Conservation (phyloP, 2,113 vertebrate genomes). For the Oreocharis arfaki region DNA sequence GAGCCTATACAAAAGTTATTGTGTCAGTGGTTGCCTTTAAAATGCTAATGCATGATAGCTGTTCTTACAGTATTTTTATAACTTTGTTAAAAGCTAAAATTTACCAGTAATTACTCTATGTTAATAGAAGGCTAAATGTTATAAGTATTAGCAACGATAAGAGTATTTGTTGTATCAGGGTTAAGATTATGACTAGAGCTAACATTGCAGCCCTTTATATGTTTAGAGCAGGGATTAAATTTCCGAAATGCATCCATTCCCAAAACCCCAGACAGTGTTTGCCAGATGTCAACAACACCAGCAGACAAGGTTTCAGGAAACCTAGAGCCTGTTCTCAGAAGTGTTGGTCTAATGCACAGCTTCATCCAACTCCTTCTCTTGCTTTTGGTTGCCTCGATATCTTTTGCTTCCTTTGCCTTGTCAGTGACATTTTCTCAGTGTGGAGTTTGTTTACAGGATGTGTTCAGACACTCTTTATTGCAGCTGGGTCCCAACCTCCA, state of each 20-base stretch:
- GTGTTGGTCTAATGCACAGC: not conserved
- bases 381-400: not conserved
- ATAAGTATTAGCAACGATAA: not conserved
- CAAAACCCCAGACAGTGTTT: not conserved
- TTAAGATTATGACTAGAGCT: not conserved
- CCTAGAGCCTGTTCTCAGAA: not conserved
- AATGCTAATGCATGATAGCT: not conserved
- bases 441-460: not conserved
- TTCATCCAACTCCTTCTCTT: not conserved
- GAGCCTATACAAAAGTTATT: not conserved
- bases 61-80: not conserved
- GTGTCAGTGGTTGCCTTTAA: not conserved
- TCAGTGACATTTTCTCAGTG: not conserved
- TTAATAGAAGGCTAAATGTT: not conserved
- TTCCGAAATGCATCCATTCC: not conserved
- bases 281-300: not conserved
- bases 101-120: not conserved
- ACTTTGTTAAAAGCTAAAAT: not conserved
- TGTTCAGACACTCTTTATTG: not conserved
- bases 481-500: not conserved
- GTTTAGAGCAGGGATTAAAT: not conserved
- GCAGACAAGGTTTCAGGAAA: not conserved
- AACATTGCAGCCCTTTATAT: not conserved
- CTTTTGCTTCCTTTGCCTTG: not conserved
- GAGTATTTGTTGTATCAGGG: not conserved